phyloP scores from a whole-genome alignment of 2,888 invertebrate genomes.

The Drosophila pseudotalamancana region DNA sequence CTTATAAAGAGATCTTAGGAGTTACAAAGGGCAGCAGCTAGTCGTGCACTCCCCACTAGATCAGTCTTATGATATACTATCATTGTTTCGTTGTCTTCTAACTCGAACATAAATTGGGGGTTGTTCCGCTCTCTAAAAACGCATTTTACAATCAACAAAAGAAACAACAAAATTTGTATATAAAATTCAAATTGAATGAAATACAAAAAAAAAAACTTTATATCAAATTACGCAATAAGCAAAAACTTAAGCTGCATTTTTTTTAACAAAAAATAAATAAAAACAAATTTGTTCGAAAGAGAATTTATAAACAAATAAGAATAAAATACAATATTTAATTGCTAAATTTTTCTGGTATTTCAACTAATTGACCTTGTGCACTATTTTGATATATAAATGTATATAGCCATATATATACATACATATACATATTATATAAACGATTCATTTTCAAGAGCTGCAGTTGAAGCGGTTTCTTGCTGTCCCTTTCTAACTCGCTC shows the following conservation, averaged over 20 bases:
- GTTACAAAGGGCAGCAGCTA: not conserved
- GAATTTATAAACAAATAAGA: not conserved
- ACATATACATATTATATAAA: not conserved
- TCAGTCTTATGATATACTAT: not conserved
- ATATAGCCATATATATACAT: not conserved
- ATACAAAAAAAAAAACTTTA: conserved; percentile 8
- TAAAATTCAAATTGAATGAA: conserved; percentile 2
- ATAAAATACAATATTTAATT: conserved; percentile 47
- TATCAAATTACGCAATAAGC: conserved; percentile 55
- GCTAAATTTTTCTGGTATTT: conserved; percentile 69
- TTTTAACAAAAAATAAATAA: conserved; percentile 2
- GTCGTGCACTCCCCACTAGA: not conserved
- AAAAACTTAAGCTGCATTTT: conserved; percentile 29
- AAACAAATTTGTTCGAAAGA: not conserved
- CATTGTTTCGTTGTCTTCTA: conserved; percentile 29
- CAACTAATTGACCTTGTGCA: conserved; percentile 76
- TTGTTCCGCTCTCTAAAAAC: conserved; percentile 39
- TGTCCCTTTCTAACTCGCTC: not conserved
- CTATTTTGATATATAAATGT: conserved; percentile 62
- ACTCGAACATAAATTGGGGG: conserved; percentile 49
- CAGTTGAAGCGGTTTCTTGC: conserved; percentile 30
- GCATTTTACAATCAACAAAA: conserved; percentile 35
- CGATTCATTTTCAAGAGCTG: conserved; percentile 59
- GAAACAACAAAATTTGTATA: conserved; percentile 2
- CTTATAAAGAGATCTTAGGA: not conserved